phyloP scores from a whole-genome alignment of 2,113 vertebrate genomes.

The Scopus umbretta region DNA sequence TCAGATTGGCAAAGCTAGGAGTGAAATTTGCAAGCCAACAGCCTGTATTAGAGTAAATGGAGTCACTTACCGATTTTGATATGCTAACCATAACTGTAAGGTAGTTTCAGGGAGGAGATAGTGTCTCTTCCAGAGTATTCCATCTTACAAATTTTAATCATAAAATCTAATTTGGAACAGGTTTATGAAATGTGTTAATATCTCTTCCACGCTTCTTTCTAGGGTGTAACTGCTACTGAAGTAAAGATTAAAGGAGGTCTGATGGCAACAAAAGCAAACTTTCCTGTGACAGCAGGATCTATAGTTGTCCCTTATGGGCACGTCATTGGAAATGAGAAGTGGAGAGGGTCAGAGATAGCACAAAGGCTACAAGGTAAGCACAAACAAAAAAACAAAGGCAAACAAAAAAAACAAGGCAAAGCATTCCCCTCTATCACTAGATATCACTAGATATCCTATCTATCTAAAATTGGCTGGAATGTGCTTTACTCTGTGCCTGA shows the following conservation, averaged over 20 bases:
- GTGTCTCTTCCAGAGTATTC: not conserved
- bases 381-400: not conserved
- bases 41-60: not conserved
- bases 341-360: slow-evolving; percentile 82
- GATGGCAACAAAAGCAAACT: not conserved
- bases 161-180: not conserved
- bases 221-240: not conserved
- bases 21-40: not conserved
- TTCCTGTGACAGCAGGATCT: slow-evolving; percentile 42
- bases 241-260: not conserved
- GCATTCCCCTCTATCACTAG: accelerated
- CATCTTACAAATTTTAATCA: not conserved
- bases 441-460: too few relatives aligned
- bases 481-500: not conserved
- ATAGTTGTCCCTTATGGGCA: slow-evolving; percentile 80
- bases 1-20: not conserved
- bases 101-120: not conserved
- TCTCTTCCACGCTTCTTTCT: not conserved
- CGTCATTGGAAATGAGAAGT: slow-evolving; percentile 79
- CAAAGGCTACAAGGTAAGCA: slow-evolving; percentile 79
- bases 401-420: not conserved
- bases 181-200: not conserved
- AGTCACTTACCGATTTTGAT: not conserved
- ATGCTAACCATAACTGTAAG: not conserved
- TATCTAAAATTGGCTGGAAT: not conserved